Evolutionary conservation across 1,140 invertebrate species (phyloP), one percentile per base, ranked within the genome.

Genomic region (Drosophila nikananu): DNA sequence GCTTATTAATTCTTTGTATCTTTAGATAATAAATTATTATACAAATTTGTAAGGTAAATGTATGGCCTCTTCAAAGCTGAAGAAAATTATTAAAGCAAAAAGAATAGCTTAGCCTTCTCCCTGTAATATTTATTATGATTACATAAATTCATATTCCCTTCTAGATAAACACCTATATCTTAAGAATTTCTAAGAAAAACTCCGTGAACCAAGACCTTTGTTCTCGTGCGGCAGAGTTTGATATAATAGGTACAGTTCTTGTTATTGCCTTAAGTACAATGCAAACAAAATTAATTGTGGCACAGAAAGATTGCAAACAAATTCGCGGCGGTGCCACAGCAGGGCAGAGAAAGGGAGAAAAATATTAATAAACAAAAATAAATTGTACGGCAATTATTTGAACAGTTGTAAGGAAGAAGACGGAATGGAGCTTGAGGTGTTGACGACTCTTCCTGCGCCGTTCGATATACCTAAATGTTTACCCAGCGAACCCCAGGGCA

Each of bases 321-420:
- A 66, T 79, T 87, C 51, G 74, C 73, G 32, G 66, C 68, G 65
- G 63, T 60, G 49, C 48, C 37, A 21, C 21, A 51, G 27, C 35
- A 39, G 15, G 42, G 27, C 37, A 61, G 68, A 37, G 65, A 68
- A 75, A 54, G 62, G 48, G 51, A 39, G 48, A 60, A 39, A 78
- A 67, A 80, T 74, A 74, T 66, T 83, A 70, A 52, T 74, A 76
- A 90, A 81, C 51, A 72, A 37, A 73, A 73, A 67, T 64, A 77
- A 59, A 61, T 71, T 55, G 30, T 55, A 65, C 9, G 46, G 41
- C 48, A 62, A 72, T 90, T 57, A 39, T 89, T 90, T 89, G 72
- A 75, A 89, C 86, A 89, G 86, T 86, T 89, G 86, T 90, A 75
- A 73, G 86, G 86, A 82, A 89, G 86, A 58, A 89, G 86, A 58